phyloP scores from a whole-genome alignment of 2,113 vertebrate genomes.

The Heterotis niloticus region DNA sequence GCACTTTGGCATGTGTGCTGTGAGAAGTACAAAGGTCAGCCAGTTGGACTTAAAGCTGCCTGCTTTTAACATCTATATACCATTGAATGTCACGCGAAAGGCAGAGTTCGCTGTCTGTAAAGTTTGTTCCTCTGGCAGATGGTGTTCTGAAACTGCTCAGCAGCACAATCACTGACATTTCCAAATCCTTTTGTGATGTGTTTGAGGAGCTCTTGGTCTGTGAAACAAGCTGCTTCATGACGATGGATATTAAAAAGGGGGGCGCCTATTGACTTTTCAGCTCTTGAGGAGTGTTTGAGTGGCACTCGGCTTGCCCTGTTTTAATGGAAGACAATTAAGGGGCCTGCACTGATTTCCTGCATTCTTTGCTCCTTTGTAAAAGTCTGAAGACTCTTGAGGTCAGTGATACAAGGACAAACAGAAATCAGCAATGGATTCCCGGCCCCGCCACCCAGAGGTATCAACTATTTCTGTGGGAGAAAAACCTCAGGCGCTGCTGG shows the following conservation, averaged over 20 bases:
- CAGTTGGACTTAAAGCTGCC: not conserved
- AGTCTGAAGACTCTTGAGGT: not conserved
- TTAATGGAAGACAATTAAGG: conserved; percentile 11
- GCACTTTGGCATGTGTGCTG: conserved; percentile 13
- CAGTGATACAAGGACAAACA: not conserved
- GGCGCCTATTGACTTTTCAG: not conserved
- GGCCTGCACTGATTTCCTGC: not conserved
- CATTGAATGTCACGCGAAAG: not conserved
- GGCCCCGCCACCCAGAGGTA: not conserved
- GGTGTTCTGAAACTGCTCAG: conserved; percentile 18
- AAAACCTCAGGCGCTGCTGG: not conserved
- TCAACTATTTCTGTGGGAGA: not conserved
- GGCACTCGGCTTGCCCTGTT: conserved; percentile 4
- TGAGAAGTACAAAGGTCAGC: conserved; percentile 14
- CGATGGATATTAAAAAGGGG: conserved; percentile 33
- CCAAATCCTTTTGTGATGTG: conserved; percentile 33
- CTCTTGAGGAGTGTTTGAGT: not conserved
- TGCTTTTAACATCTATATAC: no score
- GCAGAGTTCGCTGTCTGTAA: conserved; percentile 7
- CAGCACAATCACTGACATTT: conserved; percentile 1
- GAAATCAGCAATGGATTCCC: not conserved
- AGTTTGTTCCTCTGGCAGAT: conserved; percentile 20
- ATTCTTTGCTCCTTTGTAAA: not conserved
- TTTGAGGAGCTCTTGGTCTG: conserved; percentile 25
- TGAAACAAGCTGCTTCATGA: conserved; percentile 28